Conservation (phyloP, 2,888 invertebrate species). For the Rhaphigaster nebulosa region DNA sequence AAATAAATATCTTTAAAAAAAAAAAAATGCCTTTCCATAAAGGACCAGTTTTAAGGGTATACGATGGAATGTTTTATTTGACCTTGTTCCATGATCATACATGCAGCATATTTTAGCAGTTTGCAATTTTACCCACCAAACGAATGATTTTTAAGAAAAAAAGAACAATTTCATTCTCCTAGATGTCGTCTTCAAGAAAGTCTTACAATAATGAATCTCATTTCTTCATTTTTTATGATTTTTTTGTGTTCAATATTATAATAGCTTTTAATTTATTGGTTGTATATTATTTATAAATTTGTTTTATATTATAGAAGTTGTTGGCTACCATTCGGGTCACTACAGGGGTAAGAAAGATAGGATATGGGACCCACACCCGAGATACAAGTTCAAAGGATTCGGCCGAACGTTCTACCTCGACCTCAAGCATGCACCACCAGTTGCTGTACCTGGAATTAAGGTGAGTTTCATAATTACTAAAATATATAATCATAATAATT, state of each 20-base stretch:
- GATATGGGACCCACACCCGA: constrained; percentile 40
- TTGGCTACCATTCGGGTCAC: constrained; percentile 38
- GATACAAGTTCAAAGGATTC: constrained; percentile 48
- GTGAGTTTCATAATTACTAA: background rate
- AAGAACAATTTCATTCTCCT: no score
- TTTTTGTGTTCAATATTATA: background rate
- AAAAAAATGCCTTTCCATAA: no score
- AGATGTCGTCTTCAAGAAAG: no score
- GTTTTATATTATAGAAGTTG: background rate
- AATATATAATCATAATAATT: background rate
- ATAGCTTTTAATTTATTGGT: background rate
- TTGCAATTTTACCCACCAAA: no score
- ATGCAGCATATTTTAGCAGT: no score
- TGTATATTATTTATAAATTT: background rate
- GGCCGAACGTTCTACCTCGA: constrained; percentile 34
- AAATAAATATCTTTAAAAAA: no score
- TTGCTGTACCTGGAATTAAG: constrained; percentile 39
- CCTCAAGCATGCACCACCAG: constrained; percentile 13
- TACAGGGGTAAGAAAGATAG: constrained; percentile 20
- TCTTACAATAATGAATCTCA: no score
- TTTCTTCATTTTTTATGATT: no score
- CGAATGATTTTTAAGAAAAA: no score
- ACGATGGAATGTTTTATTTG: no score
- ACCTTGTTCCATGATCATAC: no score
- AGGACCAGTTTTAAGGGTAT: no score